Evolutionary conservation across 2,113 vertebrate genomes (phyloP).

Genomic region (Heterotilapia buettikoferi): DNA sequence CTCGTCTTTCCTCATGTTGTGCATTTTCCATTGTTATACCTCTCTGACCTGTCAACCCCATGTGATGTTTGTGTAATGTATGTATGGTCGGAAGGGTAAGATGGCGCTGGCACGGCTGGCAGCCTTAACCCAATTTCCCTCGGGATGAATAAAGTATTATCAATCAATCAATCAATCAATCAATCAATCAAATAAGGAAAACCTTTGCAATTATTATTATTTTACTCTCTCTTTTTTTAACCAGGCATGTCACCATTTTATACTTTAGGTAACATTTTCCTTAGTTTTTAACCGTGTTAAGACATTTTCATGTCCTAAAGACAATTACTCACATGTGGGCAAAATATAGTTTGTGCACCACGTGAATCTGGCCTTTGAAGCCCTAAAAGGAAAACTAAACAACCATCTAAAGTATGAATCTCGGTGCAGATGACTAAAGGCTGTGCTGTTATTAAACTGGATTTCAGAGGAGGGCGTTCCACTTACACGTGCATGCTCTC

Average conservation of each 20-base stretch:
- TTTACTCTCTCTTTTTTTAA: not conserved
- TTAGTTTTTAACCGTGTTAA: rapidly evolving
- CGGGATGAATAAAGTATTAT: no score
- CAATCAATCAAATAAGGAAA: no score
- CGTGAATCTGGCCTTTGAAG: rapidly evolving
- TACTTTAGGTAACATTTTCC: not conserved
- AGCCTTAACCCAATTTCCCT: no score
- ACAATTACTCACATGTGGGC: rapidly evolving
- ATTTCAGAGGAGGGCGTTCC: not conserved
- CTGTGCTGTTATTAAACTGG: not conserved
- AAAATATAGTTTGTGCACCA: not conserved
- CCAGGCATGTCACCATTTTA: not conserved
- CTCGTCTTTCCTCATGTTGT: no score
- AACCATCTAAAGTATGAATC: not conserved
- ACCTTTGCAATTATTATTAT: rapidly evolving
- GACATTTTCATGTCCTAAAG: not conserved
- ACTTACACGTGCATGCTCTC: not conserved
- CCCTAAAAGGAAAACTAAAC: not conserved
- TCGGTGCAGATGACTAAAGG: not conserved
- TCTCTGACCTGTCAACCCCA: no score
- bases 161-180: no score
- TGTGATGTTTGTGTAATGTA: no score
- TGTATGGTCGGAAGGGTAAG: no score
- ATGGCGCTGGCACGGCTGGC: no score
- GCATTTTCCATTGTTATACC: no score